These are phyloP conservation scores for Tychaedon coryphoeus DNA, from an alignment of 2,113 vertebrate genomes.

Conservation along the genomic window DNA sequence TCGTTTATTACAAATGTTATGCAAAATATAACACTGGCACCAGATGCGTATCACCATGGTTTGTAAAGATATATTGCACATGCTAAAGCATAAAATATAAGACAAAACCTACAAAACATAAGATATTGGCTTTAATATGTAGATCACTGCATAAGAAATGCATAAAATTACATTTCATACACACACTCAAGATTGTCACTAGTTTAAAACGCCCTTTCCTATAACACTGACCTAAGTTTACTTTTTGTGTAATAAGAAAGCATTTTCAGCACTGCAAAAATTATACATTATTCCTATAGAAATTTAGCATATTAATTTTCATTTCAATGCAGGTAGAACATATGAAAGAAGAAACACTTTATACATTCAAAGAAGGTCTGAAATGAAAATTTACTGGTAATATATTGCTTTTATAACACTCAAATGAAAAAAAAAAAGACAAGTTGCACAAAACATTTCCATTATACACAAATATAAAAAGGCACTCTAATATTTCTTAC, in stretches of 20 bases:
- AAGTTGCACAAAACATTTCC: constrained; percentile 72
- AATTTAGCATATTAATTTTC: constrained; percentile 72
- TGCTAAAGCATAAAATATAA: constrained; percentile 78
- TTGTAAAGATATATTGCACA: constrained; percentile 83
- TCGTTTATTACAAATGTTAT: constrained; percentile 75
- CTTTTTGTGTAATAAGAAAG: constrained; percentile 73
- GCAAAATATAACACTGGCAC: constrained; percentile 83
- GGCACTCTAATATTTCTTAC: constrained; percentile 78
- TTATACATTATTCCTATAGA: constrained; percentile 70
- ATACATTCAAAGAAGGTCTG: constrained; percentile 72
- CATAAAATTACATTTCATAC: constrained; percentile 72
- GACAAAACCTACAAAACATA: constrained; percentile 73
- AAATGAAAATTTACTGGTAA: constrained; percentile 75
- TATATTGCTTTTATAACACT: constrained; percentile 81
- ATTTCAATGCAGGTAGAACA: constrained; percentile 73
- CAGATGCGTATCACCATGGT: constrained; percentile 72
- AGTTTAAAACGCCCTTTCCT: constrained; percentile 74
- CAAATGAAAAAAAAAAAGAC: constrained; percentile 52
- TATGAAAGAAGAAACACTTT: constrained; percentile 62
- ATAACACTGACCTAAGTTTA: constrained; percentile 81
- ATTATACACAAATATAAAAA: constrained; percentile 82
- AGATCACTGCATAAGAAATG: constrained; percentile 73
- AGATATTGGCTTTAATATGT: constrained; percentile 72
- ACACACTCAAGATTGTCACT: constrained; percentile 84
- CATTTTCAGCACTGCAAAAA: constrained; percentile 75